Evolutionary conservation across 1,140 invertebrate genomes (phyloP).

Genomic region (Temnothorax curvispinosus): DNA sequence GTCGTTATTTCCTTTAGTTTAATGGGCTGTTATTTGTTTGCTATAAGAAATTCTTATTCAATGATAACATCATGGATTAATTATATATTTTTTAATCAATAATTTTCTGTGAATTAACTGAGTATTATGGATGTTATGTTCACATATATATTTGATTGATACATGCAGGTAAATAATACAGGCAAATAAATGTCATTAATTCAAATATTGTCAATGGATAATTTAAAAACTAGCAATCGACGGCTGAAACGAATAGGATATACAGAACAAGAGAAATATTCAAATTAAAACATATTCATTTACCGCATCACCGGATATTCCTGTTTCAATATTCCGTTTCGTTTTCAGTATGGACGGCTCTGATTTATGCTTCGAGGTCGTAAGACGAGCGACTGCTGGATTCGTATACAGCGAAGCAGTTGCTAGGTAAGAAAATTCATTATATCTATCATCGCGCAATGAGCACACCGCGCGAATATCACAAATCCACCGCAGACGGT

Average conservation of each 20-base stretch:
- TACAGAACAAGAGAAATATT: not conserved
- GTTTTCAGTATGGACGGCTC: slow-evolving; percentile 98
- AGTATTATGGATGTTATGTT: not conserved
- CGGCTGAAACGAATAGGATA: not conserved
- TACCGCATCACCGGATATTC: not conserved
- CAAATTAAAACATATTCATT: not conserved
- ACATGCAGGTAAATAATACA: not conserved
- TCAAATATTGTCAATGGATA: not conserved
- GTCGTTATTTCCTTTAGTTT: slow-evolving; percentile 26
- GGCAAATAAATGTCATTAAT: not conserved
- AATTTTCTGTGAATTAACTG: not conserved
- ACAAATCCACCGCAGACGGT: not conserved
- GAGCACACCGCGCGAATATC: not conserved
- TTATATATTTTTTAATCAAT: not conserved
- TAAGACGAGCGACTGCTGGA: slow-evolving; percentile 96
- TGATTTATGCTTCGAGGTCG: slow-evolving; percentile 99
- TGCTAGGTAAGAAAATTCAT: slow-evolving; percentile 91
- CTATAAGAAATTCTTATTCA: not conserved
- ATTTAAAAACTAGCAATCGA: not conserved
- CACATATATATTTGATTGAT: not conserved
- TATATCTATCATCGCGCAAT: slow-evolving; percentile 22
- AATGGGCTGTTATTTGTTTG: not conserved
- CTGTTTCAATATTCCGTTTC: slow-evolving; percentile 52
- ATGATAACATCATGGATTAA: slow-evolving; percentile 21
- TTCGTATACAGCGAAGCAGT: slow-evolving; percentile 99